Base-by-base conservation (phyloP, 2,888 invertebrate species). In the Linhomoeus sp. region DNA sequence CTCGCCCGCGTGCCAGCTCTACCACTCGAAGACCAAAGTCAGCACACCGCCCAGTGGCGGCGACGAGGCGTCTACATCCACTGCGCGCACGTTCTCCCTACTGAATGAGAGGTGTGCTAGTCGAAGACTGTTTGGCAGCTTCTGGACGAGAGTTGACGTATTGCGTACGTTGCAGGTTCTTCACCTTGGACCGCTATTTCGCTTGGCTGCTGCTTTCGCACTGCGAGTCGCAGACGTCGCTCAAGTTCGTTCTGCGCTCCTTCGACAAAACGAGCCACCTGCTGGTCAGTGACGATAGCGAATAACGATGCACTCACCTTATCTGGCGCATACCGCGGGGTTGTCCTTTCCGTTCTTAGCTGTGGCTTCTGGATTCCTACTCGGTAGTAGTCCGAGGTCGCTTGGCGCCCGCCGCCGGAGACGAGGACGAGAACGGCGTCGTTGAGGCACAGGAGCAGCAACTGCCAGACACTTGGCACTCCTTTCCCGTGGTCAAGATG, bases 301-400 rank as follows among this genome's bases (percentile, higher is more conserved):
- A n/a, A n/a, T n/a, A n/a, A n/a, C n/a, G n/a, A n/a, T n/a, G n/a
- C n/a, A n/a, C n/a, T n/a, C n/a, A 15, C 41, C 17, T 35, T 36
- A 43, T 17, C n/a, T n/a, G n/a, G n/a, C n/a, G n/a, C n/a, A n/a
- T n/a, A n/a, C n/a, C n/a, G n/a, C n/a, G n/a, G n/a, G n/a, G n/a
- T n/a, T n/a, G 22, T n/a, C 17, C 7, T 43, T 38, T 7, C 26
- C 17, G 25, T 40, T 41, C 22, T n/a, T 40, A 53, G 58, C 46
- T 60, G 19, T 60, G 60, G 60, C 51, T 60, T 17, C 57, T 60
- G 36, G 60, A 60, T 40, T 56, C 57, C 1, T 60, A 59, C 46
- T 55, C 58, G 5, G 49, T 57, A 12, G 26, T 56, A 17, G 33
- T 35, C 24, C 14, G 19, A 2, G 35, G 38, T 20, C 24, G 26